A percentile compares a stretch with the other conserved stretches of the same genome.
Conservation (phyloP, 35 echinoderm and acorn worm species). For the Chiridota heheva region DNA sequence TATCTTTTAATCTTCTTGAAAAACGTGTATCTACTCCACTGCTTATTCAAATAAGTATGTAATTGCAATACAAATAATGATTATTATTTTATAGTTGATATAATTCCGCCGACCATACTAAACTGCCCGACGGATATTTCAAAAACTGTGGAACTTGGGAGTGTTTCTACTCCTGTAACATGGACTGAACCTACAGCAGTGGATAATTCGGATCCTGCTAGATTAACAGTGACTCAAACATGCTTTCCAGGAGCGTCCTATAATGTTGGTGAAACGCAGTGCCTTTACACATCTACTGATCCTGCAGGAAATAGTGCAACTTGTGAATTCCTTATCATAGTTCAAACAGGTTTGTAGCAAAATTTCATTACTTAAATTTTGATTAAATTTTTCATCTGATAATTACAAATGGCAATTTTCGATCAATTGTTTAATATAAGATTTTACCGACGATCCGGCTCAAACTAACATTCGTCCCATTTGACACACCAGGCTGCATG, state of each 20-base stretch:
- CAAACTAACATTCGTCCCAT: no score
- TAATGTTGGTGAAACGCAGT: background rate
- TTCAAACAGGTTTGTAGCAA: slow-evolving; percentile 12
- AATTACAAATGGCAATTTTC: no score
- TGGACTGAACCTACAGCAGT: slow-evolving; percentile 67
- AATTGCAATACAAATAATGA: no score
- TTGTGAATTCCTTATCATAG: slow-evolving; percentile 46
- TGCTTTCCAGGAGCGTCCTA: background rate
- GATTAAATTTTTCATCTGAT: no score
- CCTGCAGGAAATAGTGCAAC: slow-evolving; percentile 31
- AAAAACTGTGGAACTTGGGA: slow-evolving; percentile 24
- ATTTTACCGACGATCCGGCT: no score
- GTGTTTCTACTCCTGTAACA: background rate
- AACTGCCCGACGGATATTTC: slow-evolving; percentile 46
- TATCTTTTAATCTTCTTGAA: no score
- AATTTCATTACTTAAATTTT: no score
- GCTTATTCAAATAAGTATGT: no score
- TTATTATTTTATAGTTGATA: slow-evolving; percentile 48
- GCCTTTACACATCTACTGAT: slow-evolving; percentile 29
- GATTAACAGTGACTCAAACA: background rate
- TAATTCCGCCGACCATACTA: slow-evolving; percentile 50
- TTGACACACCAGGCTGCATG: no score
- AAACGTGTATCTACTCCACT: no score
- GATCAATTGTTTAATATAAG: no score
- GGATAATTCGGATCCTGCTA: slow-evolving; percentile 45